phyloP scores from a whole-genome alignment of 2,888 invertebrate genomes.

The Lasioglossum calceatum region DNA sequence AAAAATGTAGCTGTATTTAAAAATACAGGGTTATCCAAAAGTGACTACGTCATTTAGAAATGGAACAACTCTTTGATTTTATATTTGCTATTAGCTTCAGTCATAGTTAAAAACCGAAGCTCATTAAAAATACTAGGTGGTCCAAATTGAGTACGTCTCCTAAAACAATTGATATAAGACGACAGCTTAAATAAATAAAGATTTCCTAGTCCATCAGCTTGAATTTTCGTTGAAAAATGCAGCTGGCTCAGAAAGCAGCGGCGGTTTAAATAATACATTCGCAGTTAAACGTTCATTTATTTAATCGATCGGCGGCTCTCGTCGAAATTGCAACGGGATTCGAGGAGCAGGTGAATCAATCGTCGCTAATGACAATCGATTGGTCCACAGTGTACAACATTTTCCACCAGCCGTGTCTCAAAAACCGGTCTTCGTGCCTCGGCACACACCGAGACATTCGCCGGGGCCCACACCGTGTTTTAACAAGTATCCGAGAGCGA shows the following conservation, averaged over 20 bases:
- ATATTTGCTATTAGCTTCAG: too few relatives aligned
- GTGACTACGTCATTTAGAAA: too few relatives aligned
- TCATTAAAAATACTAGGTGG: too few relatives aligned
- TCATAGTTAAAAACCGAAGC: too few relatives aligned
- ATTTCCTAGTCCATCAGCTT: neutral
- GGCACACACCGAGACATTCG: neutral
- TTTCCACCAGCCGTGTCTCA: constrained; percentile 9
- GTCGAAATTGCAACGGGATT: neutral
- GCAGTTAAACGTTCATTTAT: neutral
- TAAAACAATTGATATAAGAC: neutral
- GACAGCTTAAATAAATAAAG: neutral
- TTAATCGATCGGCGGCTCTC: neutral
- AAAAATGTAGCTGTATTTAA: too few relatives aligned
- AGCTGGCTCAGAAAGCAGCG: neutral
- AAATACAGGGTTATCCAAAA: too few relatives aligned
- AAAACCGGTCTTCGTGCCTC: constrained; percentile 30
- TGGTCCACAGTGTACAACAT: neutral
- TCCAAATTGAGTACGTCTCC: neutral
- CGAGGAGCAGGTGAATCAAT: neutral
- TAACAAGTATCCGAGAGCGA: constrained; percentile 30
- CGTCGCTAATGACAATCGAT: constrained; percentile 14
- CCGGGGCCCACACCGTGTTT: constrained; percentile 11
- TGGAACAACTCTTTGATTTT: too few relatives aligned
- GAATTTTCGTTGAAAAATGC: neutral
- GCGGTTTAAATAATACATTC: neutral